Conservation (phyloP, 2,888 invertebrate genomes). For the Cotesia congregata region DNA sequence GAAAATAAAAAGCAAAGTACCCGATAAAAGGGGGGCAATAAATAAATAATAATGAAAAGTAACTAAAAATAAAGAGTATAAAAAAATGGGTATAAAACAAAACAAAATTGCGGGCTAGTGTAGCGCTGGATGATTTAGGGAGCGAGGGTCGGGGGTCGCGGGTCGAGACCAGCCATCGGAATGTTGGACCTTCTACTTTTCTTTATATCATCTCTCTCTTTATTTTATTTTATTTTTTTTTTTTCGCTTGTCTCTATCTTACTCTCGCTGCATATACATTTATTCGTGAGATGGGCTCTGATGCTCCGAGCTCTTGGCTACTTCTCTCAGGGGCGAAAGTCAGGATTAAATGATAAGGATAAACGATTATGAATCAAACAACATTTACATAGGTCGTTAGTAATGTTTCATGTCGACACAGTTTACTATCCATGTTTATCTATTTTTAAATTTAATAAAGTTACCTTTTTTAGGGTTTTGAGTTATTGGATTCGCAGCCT, state of each 20-base stretch:
- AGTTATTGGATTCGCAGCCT: no score
- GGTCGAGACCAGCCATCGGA: conserved; percentile 67
- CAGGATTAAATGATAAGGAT: conserved; percentile 64
- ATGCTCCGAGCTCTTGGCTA: conserved; percentile 30
- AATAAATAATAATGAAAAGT: conserved; percentile 35
- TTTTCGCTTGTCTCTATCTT: conserved; percentile 31
- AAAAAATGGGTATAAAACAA: conserved; percentile 62
- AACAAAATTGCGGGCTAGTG: conserved; percentile 68
- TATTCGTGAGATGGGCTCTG: conserved; percentile 13
- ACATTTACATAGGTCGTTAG: conserved; percentile 68
- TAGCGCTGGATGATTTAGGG: conserved; percentile 70
- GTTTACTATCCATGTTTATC: conserved; percentile 17
- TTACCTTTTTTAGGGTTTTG: no score
- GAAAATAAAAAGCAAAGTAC: conserved; percentile 11
- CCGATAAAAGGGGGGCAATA: conserved; percentile 1
- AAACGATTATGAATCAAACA: conserved; percentile 64
- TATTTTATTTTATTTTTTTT: conserved; percentile 21
- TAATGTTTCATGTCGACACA: conserved; percentile 44
- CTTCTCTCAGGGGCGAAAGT: conserved; percentile 34
- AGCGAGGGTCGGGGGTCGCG: conserved; percentile 69
- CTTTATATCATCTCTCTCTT: conserved; percentile 21
- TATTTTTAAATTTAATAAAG: background rate
- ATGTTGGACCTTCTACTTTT: conserved; percentile 57
- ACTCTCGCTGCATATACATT: conserved; percentile 32
- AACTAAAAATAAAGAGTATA: conserved; percentile 40